These are phyloP conservation scores for Triplophysa bombifrons DNA, from an alignment of 2,797 vertebrate genomes.

Conservation along the genomic window DNA sequence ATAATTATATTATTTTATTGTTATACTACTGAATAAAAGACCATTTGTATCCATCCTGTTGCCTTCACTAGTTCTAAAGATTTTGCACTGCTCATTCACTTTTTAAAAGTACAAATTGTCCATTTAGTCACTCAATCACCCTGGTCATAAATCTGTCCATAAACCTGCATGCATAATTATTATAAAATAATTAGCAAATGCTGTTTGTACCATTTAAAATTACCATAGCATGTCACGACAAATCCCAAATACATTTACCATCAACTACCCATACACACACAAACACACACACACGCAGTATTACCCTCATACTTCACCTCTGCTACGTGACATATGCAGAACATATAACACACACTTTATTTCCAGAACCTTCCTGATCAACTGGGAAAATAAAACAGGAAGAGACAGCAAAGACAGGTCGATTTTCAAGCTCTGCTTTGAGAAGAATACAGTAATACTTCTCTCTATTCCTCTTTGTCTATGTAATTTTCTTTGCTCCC, in stretches of 20 bases:
- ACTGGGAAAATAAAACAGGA: constrained; percentile 12
- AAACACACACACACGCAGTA: not conserved
- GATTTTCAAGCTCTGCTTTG: constrained; percentile 30
- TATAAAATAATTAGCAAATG: not conserved
- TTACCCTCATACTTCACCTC: not conserved
- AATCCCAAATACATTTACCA: not conserved
- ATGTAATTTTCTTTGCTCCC: constrained; percentile 30
- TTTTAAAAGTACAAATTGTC: no score
- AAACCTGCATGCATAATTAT: not conserved
- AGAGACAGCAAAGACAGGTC: constrained; percentile 32
- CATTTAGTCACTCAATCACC: not conserved
- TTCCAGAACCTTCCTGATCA: constrained; percentile 11
- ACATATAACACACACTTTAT: constrained; percentile 12
- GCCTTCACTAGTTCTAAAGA: no score
- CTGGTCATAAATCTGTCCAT: not conserved
- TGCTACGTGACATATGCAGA: constrained; percentile 28
- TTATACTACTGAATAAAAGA: no score
- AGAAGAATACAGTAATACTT: constrained; percentile 19
- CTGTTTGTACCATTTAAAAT: not conserved
- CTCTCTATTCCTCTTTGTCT: constrained; percentile 32
- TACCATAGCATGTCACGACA: not conserved
- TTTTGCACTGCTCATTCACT: no score
- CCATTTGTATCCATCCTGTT: no score
- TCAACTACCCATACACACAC: not conserved
- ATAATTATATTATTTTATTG: no score